Conservation (phyloP, 2,888 invertebrate genomes). For the Pollenia amentaria region DNA sequence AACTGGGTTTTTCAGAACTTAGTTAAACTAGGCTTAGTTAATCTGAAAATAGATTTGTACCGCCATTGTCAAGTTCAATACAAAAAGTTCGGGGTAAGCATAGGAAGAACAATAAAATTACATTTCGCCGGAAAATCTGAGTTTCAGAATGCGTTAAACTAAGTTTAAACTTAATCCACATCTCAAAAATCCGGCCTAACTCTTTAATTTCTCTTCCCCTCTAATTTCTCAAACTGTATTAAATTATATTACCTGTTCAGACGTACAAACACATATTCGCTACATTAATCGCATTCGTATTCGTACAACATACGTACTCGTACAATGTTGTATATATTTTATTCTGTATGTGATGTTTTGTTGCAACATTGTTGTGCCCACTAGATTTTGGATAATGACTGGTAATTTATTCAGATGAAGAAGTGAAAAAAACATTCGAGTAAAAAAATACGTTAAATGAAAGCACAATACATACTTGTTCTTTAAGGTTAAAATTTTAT, state of each 20-base stretch:
- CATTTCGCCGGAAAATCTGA: no score
- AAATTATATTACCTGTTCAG: conserved; percentile 38
- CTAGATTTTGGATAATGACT: conserved; percentile 62
- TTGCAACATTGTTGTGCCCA: conserved; percentile 71
- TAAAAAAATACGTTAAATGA: background rate
- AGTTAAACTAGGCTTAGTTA: no score
- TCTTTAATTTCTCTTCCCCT: background rate
- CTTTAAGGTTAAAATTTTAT: conserved; percentile 17
- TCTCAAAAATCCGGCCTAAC: no score
- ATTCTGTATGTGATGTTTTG: conserved; percentile 25
- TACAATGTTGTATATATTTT: conserved; percentile 3
- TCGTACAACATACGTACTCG: background rate
- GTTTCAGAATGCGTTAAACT: no score
- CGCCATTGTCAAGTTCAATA: no score
- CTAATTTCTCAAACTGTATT: conserved; percentile 20
- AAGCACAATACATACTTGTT: conserved; percentile 25
- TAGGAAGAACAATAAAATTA: no score
- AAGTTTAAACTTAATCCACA: no score
- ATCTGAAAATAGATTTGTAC: no score
- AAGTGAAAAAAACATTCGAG: background rate
- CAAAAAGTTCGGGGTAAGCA: no score
- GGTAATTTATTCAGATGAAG: conserved; percentile 64
- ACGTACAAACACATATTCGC: conserved; percentile 12
- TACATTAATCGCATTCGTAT: conserved; percentile 33
- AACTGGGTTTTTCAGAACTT: no score